These are phyloP conservation scores for Zaprionus gabonicus DNA, from an alignment of 1,140 invertebrate species.

Conservation along the genomic window DNA sequence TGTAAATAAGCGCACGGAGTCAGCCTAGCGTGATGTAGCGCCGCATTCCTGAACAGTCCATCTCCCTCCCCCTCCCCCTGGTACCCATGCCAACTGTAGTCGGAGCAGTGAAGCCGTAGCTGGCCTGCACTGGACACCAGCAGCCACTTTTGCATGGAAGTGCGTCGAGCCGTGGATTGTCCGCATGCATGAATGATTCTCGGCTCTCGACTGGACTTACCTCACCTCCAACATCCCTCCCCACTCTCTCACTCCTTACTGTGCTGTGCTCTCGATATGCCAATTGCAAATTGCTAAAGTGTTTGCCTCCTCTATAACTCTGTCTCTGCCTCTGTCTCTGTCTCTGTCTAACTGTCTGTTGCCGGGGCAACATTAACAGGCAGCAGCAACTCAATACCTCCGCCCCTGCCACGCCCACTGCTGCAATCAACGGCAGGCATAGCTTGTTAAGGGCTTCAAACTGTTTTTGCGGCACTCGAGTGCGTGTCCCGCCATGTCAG, in stretches of 20 bases:
- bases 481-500: background rate
- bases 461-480: conserved; percentile 9
- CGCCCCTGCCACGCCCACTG: background rate
- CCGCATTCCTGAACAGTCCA: conserved; percentile 14
- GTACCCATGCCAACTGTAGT: conserved; percentile 34
- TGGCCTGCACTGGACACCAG: conserved; percentile 26
- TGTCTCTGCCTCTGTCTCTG: background rate
- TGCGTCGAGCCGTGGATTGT: conserved; percentile 65
- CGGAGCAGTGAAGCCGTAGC: conserved; percentile 6
- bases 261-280: conserved; percentile 68
- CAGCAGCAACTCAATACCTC: background rate
- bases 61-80: background rate
- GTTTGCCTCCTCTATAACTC: conserved; percentile 17
- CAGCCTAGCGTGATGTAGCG: conserved; percentile 28
- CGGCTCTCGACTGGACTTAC: conserved; percentile 23
- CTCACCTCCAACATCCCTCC: background rate
- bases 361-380: conserved; percentile 61
- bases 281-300: conserved; percentile 75
- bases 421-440: conserved; percentile 36
- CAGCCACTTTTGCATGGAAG: conserved; percentile 41
- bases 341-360: conserved; percentile 34
- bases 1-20: conserved; percentile 32
- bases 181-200: conserved; percentile 72
- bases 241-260: too few relatives aligned
- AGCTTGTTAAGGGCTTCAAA: conserved; percentile 40